Base-by-base conservation (phyloP, 2,113 vertebrate genomes). In the Syrrhaptes paradoxus region DNA sequence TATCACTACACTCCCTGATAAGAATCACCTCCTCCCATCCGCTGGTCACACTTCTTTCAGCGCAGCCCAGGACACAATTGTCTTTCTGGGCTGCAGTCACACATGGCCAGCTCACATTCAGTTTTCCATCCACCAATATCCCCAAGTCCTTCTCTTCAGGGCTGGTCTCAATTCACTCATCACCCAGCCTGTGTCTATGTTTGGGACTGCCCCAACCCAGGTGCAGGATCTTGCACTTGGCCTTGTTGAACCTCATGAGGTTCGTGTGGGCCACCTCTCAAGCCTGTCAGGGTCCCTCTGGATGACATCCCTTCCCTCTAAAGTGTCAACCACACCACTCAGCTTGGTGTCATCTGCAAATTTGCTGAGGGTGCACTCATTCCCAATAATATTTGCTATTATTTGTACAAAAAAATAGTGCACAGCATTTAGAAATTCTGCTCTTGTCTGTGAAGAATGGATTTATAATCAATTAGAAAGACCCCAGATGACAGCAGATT, bases 241-340 rank as follows among this genome's bases (percentile, higher is more conserved):
- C 17, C 22, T 22, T n/a, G 6, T 36, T 45, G 34, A 87, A 63
- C 10, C 63, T n/a, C 8, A 17, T 41, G n/a, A 61, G 7, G 4
- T 41, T 80, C 2, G 1, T 38, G 61, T 0, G 1, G 19, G n/a
- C 22, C 10, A 63, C 7, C 4, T 32, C 26, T 63, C 15, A 10
- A 70, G 13, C 3, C 11, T 45, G 9, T 41, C 28, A 24, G 17
- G 13, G 9, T 49, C 32, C 32, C 6, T 52, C n/a, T 82, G 22
- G 21, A 16, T 58, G 24, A 2, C 17, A 58, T 46, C 5, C 14
- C 11, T 51, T 68, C 34, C 19, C 17, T 66, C 25, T 18, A 36
- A 29, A 34, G 3, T 24, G 20, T 12, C 8, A 28, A 28, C 12
- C 17, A 45, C 17, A 46, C 3, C 10, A 46, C 20, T 45, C 17